Conservation (phyloP, 2,113 vertebrate species). For the Sisor rabdophorus region DNA sequence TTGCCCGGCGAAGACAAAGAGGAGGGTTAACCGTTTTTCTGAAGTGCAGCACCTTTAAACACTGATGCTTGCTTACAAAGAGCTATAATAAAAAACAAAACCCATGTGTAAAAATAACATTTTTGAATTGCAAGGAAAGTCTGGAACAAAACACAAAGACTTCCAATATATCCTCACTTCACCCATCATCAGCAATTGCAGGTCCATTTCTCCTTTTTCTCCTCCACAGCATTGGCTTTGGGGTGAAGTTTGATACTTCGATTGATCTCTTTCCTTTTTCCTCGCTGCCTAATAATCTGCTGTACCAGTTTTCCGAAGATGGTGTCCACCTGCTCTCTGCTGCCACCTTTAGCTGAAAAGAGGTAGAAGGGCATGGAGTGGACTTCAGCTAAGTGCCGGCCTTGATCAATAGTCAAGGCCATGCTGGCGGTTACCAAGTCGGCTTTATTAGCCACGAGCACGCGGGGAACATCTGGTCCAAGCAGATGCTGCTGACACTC, state of each 20-base stretch:
- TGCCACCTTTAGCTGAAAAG: slow-evolving; percentile 84
- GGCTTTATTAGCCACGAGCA: slow-evolving; percentile 91
- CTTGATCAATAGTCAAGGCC: slow-evolving; percentile 79
- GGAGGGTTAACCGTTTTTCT: too few relatives aligned
- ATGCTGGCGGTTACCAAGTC: slow-evolving; percentile 74
- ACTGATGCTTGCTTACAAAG: too few relatives aligned
- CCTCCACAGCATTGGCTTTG: slow-evolving; percentile 58
- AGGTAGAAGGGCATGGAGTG: slow-evolving; percentile 88
- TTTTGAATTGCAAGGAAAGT: background rate
- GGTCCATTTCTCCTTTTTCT: slow-evolving; percentile 68
- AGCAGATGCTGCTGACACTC: slow-evolving; percentile 87
- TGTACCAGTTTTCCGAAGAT: slow-evolving; percentile 85
- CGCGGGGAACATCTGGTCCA: slow-evolving; percentile 80
- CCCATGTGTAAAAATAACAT: background rate
- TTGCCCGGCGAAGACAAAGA: too few relatives aligned
- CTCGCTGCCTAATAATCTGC: slow-evolving; percentile 78
- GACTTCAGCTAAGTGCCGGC: slow-evolving; percentile 82
- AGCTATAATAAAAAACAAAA: slow-evolving; percentile 5
- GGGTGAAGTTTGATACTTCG: slow-evolving; percentile 63
- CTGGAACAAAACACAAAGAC: background rate
- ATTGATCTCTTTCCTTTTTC: slow-evolving; percentile 58
- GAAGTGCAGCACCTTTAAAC: too few relatives aligned
- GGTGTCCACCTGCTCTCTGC: slow-evolving; percentile 82
- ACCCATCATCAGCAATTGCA: slow-evolving; percentile 79
- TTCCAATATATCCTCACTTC: background rate